These are phyloP conservation scores for Sphenopsis melanotis DNA, from an alignment of 2,797 vertebrate genomes.

Conservation along the genomic window DNA sequence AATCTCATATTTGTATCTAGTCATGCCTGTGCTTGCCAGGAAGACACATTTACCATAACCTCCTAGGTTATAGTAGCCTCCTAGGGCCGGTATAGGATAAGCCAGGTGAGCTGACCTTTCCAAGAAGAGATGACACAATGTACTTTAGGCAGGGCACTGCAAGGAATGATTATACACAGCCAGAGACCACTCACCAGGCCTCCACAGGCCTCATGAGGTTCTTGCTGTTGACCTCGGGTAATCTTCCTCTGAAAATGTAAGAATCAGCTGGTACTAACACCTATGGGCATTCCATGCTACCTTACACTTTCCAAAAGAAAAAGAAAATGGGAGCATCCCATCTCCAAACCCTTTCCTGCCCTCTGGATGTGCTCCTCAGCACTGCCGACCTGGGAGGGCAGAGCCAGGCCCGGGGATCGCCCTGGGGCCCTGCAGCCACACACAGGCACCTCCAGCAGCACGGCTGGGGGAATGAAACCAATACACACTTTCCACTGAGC, in stretches of 20 bases:
- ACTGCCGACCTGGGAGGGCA: accelerated
- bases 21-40: neutral
- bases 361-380: neutral
- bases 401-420: neutral
- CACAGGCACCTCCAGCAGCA: neutral
- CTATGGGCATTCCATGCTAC: neutral
- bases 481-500: neutral
- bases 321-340: neutral
- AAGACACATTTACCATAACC: neutral
- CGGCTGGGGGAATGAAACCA: accelerated
- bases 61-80: neutral
- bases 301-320: neutral
- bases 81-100: neutral
- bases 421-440: accelerated
- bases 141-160: neutral
- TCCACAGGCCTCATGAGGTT: neutral
- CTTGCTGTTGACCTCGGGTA: neutral
- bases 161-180: neutral
- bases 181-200: neutral
- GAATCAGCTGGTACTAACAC: neutral
- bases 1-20: neutral
- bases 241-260: neutral
- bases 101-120: neutral
- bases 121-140: neutral
- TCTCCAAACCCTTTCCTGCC: neutral